Base-by-base conservation (phyloP, 2,888 invertebrate species). In the Leucozona laternaria region DNA sequence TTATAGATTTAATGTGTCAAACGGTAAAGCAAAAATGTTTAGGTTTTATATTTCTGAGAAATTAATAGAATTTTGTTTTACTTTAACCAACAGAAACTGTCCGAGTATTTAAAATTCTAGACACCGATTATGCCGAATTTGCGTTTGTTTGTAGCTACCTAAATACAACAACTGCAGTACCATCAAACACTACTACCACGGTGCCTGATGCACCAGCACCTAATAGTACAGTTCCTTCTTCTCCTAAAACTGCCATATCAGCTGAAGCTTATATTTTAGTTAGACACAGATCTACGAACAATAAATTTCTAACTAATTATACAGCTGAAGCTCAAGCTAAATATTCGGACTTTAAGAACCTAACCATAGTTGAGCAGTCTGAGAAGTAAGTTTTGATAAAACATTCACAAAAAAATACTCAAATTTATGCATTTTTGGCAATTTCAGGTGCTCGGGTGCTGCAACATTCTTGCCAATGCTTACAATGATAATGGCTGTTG, bases 121-220 rank as follows among this genome's bases (percentile, higher is more conserved):
- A 82, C 2, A 91, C 90, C 7, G 89, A 91, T 43, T 91, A 91
- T 57, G 48, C n/a, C 0, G 88, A 81, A 13, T 90, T 87, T 58
- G 89, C 91, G 1, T 84, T 90, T 0, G 53, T 90, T 53, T 91
- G 91, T 34, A 91, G 90, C 8, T 31, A n/a, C n/a, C n/a, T n/a
- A n/a, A n/a, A n/a, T n/a, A n/a, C n/a, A n/a, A n/a, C n/a, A n/a
- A n/a, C n/a, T n/a, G n/a, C n/a, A n/a, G n/a, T n/a, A n/a, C n/a
- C n/a, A n/a, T n/a, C n/a, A n/a, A n/a, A n/a, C n/a, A n/a, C n/a
- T n/a, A n/a, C n/a, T n/a, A n/a, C n/a, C n/a, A n/a, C n/a, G n/a
- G n/a, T n/a, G n/a, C n/a, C n/a, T n/a, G n/a, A n/a, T n/a, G n/a
- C n/a, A n/a, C 4, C 31, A 31, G 0, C 50, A 22, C 5, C 50